Base-by-base conservation (phyloP, 2,113 vertebrate genomes). In the Nothobranchius furzeri region DNA sequence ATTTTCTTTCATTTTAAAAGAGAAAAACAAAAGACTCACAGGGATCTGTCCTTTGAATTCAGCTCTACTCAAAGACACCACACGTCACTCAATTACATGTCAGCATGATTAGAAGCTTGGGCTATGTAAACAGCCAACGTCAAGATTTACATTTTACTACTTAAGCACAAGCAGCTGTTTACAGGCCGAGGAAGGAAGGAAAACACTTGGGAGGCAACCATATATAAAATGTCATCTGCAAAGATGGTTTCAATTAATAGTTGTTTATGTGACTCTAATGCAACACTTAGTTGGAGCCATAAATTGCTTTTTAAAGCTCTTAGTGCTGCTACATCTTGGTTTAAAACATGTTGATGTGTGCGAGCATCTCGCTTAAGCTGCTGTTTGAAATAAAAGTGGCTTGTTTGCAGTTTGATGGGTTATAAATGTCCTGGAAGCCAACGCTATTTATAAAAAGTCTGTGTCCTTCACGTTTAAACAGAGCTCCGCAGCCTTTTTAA, bases 61-160 rank as follows among this genome's bases (percentile, higher is more conserved):
- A 89, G 86, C 90, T 92, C 81, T 77, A 82, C 89, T 90, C 90
- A 93, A 93, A 92, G 89, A 92, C 85, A 91, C 90, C 91, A 91
- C 87, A 85, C 86, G 84, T 92, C 90, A 90, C 88, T 90, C 90
- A 92, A 91, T 93, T 93, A 92, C 90, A 91, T 57, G 89, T 91
- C 88, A 88, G 89, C 91, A 86, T 93, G 91, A 93, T 93, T 93
- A 93, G 90, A 93, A 93, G 92, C 91, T 86, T 90, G 91, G 85
- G 85, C 86, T 91, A 86, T 90, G 80, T 93, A 93, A 93, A 93
- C 92, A 92, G 88, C 89, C 91, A 87, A 86, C 88, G 87, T 91
- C 82, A 87, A 93, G 89, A 93, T 92, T 91, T 92, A 92, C 92
- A 91, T 93, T 92, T 92, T 88, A 89, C 90, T 64, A 85, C 88